Evolutionary conservation across 2,113 vertebrate species (phyloP).

Genomic region (Tylochromis polylepis): DNA sequence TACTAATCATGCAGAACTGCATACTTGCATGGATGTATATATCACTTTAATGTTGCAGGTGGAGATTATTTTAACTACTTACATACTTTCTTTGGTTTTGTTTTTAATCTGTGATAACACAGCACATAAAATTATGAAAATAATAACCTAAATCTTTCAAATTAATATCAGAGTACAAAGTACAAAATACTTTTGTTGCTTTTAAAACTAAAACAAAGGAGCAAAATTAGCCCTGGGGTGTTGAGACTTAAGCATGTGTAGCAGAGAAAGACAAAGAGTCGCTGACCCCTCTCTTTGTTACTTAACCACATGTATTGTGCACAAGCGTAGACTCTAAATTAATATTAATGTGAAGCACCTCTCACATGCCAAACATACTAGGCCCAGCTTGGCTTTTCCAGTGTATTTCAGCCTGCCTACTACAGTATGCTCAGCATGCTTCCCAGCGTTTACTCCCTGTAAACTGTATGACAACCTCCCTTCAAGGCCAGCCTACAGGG

Average conservation of each 20-base stretch:
- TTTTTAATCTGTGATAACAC: too few species aligned
- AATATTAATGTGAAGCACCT: background rate
- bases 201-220: too few species aligned
- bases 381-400: background rate
- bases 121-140: too few species aligned
- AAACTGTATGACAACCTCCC: background rate
- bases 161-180: too few species aligned
- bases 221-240: fast-evolving
- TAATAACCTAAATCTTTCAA: too few species aligned
- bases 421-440: background rate
- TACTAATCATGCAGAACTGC: too few species aligned
- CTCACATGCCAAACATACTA: background rate
- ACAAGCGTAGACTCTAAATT: background rate
- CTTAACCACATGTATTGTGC: background rate
- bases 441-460: background rate
- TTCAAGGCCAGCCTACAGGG: background rate
- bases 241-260: background rate
- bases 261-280: background rate
- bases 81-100: too few species aligned
- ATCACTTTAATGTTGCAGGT: too few species aligned
- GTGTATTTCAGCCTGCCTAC: background rate
- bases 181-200: too few species aligned
- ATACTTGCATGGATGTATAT: too few species aligned
- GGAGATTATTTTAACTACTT: too few species aligned
- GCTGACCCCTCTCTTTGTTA: background rate